Evolutionary conservation across 1,140 invertebrate species (phyloP), one percentile per base, ranked within the genome.

Genomic region (Neomicropteryx cornuta): DNA sequence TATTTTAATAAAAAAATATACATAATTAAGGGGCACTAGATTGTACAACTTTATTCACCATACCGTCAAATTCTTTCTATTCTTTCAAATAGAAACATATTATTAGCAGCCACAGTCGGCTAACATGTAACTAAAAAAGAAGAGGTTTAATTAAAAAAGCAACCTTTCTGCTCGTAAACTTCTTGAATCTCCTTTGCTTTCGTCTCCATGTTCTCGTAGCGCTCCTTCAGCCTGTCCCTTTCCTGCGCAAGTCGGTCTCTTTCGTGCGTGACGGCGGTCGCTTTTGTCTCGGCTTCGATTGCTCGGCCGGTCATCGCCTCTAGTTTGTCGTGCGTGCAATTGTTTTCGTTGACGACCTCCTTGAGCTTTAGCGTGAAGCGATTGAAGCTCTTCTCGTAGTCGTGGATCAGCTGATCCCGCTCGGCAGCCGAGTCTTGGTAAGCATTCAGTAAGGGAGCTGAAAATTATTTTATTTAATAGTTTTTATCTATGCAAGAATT

Each of bases 381-480:
- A 17, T 75, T 68, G 27, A 81, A 64, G 49, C 77, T 71, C 2
- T 57, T 50, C 44, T 73, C 73, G 36, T 78, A 79, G 38, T 70
- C 65, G 5, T 60, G 49, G 31, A 83, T 70, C 17, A 81, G 60
- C 17, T 78, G 68, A 16, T 78, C 70, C 52, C 81, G 82, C 48
- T 82, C 79, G 2, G 51, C 52, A 11, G 82, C 52, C 14, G 71
- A 74, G 45, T 80, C 76, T 43, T 79, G 70, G 45, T 81, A 83
- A 19, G 79, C 76, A 50, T 79, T 69, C 16, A 82, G 52, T 14
- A 82, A 58, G 2, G 79, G 79, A 1, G 16, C 66, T 67, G 33
- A 47, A 47, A 42, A n/a, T n/a, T n/a, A n/a, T n/a, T n/a, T n/a
- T n/a, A n/a, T n/a, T n/a, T n/a, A n/a, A n/a, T n/a, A n/a, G n/a